Base-by-base conservation (phyloP, 2,113 vertebrate species). In the Paradisaea rubra region DNA sequence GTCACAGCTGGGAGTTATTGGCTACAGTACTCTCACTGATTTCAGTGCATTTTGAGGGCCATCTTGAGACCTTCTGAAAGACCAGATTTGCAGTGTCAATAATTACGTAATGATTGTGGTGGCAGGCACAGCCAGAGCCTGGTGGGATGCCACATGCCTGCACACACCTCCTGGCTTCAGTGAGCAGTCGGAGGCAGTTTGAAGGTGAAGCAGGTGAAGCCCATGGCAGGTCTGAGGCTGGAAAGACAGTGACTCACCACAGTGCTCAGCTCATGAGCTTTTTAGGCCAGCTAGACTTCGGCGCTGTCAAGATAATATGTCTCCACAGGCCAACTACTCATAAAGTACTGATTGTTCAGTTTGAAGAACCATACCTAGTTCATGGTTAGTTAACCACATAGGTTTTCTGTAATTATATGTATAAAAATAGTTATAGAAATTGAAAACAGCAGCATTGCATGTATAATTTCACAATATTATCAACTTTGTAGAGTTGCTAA, bases 141-240 rank as follows among this genome's bases (percentile, higher is more conserved):
- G 56, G 42, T 56, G 81, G 50, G 63, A 31, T 49, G 68, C 22
- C 83, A 28, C 35, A 20, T 4, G 69, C 37, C 42, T 54, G 59
- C 56, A 57, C 25, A 6, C 31, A 31, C 10, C 39, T 42, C 1
- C 27, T 15, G 47, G 8, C 56, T 81, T 19, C 64, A 37, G n/a
- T 0, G 8, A 77, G 54, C 37, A 31, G 30, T 3, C 0, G 0
- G 64, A 70, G 86, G 19, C 2, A 2, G 37, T 60, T 22, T 31
- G 45, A 30, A 60, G 52, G 52, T 42, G 53, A 53, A 69, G 41
- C 9, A 30, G 60, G 33, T 47, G 37, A 57, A 69, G 25, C 7
- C 23, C 1, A 2, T 15, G 50, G 83, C n/a, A 83, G 41, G 15
- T 45, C 31, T 57, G 50, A 33, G 49, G 16, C 71, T 76, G 59